A percentile compares a stretch with the other conserved stretches of the same genome.
These are phyloP conservation scores for Phocides pigmalion DNA, from an alignment of 1,140 invertebrate genomes.

Conservation along the genomic window DNA sequence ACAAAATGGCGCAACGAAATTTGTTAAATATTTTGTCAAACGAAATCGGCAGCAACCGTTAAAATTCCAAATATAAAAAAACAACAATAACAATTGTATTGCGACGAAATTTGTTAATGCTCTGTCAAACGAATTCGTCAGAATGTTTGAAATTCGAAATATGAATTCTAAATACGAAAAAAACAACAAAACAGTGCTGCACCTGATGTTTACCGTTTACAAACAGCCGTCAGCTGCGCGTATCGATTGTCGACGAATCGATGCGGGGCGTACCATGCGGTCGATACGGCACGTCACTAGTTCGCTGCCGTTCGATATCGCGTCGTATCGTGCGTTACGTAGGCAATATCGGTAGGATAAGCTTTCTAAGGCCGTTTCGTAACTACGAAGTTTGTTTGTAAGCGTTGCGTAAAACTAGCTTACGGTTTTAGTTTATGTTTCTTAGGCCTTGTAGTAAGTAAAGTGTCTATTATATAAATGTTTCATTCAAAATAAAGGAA, in stretches of 20 bases:
- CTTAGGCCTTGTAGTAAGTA: background rate
- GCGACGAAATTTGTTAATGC: no score
- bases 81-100: no score
- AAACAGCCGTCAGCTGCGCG: slow-evolving; percentile 68
- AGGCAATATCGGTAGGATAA: background rate
- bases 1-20: no score
- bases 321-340: slow-evolving; percentile 11
- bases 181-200: background rate
- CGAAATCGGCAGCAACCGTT: no score
- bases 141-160: background rate
- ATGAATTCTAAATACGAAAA: background rate
- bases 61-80: no score
- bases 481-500: no score
- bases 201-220: slow-evolving; percentile 51
- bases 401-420: background rate
- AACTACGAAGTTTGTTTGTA: background rate
- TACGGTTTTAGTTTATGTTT: slow-evolving; percentile 2
- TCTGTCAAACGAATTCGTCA: no score
- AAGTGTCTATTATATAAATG: background rate
- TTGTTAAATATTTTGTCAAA: no score
- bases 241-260: slow-evolving; percentile 68
- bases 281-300: slow-evolving; percentile 61
- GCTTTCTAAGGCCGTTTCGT: background rate
- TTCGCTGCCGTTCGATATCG: background rate
- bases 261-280: slow-evolving; percentile 50